Conservation (phyloP, 2,113 vertebrate species). For the Daubentonia madagascariensis region DNA sequence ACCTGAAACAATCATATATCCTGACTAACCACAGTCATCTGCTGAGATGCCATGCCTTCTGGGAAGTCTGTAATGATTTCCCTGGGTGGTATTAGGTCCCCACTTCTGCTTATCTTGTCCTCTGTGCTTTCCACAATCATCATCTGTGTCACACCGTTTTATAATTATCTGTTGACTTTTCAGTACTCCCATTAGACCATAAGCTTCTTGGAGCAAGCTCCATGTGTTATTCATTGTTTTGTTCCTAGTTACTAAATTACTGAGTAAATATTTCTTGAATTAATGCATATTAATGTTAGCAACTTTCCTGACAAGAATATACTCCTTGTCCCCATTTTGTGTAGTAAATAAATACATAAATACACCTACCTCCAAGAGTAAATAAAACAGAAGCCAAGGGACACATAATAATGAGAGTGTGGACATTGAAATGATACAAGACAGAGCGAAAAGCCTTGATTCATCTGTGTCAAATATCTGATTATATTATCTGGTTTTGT, state of each 20-base stretch:
- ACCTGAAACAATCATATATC: not conserved
- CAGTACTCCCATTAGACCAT: not conserved
- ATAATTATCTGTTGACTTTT: slow-evolving; percentile 17
- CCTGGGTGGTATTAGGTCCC: not conserved
- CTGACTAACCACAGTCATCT: not conserved
- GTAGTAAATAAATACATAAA: not conserved
- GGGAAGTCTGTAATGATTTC: not conserved
- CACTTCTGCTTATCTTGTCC: not conserved
- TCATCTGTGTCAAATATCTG: not conserved
- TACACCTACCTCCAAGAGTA: not conserved
- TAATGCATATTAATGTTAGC: not conserved
- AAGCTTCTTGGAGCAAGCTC: slow-evolving; percentile 29
- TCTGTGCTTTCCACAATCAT: not conserved
- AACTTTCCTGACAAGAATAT: slow-evolving; percentile 46
- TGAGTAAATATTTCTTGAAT: slow-evolving; percentile 44
- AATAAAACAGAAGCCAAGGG: not conserved
- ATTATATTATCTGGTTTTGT: not conserved
- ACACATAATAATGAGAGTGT: not conserved
- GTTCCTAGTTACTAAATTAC: slow-evolving; percentile 11
- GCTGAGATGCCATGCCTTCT: not conserved
- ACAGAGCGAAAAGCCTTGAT: not conserved
- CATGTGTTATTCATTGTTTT: not conserved
- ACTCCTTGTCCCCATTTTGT: not conserved
- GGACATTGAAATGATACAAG: slow-evolving; percentile 4
- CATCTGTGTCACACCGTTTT: not conserved